These are phyloP conservation scores for Lophius piscatorius DNA, from an alignment of 2,113 vertebrate species.

Conservation along the genomic window DNA sequence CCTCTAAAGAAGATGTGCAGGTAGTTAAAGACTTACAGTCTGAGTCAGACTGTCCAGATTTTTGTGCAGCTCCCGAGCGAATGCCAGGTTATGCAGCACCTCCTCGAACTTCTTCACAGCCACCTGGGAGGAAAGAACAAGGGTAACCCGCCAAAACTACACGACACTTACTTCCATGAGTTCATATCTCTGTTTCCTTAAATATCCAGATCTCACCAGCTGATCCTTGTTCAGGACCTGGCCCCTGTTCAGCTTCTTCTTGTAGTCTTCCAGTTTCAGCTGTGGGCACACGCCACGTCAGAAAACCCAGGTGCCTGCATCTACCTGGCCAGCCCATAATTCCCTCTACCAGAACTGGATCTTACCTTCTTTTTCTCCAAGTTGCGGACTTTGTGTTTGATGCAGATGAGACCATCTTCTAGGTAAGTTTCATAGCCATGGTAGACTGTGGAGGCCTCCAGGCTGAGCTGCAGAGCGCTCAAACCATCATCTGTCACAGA, in stretches of 20 bases:
- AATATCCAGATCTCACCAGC: conserved; percentile 70
- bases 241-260: conserved; percentile 80
- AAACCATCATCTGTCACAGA: conserved; percentile 6
- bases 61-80: conserved; percentile 94
- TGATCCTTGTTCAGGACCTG: conserved; percentile 87
- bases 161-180: no score
- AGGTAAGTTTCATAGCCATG: conserved; percentile 92
- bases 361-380: conserved; percentile 97
- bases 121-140: conserved; percentile 72
- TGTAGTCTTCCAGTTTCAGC: conserved; percentile 89
- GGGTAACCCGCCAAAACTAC: rapidly evolving
- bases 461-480: conserved; percentile 76
- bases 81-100: conserved; percentile 91
- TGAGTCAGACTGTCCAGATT: conserved; percentile 89
- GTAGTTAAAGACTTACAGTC: conserved; percentile 81
- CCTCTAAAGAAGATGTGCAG: background rate
- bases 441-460: conserved; percentile 78
- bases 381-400: conserved; percentile 97
- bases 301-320: background rate
- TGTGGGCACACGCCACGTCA: conserved; percentile 52
- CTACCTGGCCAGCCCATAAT: background rate
- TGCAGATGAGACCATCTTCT: conserved; percentile 94
- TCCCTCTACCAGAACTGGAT: no score
- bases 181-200: rapidly evolving
- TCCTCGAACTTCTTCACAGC: conserved; percentile 93